These are phyloP conservation scores for Orthosia gracilis DNA, from an alignment of 2,888 invertebrate species.

Conservation along the genomic window DNA sequence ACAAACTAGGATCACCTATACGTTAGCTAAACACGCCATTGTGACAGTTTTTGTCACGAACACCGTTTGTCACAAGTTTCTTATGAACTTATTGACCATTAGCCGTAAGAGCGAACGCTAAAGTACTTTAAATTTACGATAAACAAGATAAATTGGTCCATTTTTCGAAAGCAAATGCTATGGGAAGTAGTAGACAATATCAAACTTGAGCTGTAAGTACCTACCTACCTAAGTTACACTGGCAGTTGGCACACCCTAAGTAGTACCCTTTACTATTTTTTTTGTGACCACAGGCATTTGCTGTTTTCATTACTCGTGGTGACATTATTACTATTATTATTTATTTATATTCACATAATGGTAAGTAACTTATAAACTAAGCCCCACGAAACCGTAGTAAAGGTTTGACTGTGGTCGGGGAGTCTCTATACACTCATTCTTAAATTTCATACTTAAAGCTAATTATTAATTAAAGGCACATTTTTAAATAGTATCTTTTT, in stretches of 20 bases:
- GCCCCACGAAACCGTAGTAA: too few species aligned
- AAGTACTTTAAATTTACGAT: neutral
- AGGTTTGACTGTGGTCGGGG: too few species aligned
- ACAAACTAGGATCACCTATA: conserved; percentile 1
- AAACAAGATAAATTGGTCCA: neutral
- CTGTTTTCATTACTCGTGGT: neutral
- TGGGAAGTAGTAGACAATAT: neutral
- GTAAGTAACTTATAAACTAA: too few species aligned
- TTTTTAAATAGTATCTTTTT: too few species aligned
- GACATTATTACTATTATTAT: too few species aligned
- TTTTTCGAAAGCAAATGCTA: conserved; percentile 13
- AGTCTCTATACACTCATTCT: too few species aligned
- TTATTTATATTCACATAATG: too few species aligned
- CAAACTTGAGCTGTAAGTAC: neutral
- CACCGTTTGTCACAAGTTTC: conserved; percentile 4
- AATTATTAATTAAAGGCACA: too few species aligned
- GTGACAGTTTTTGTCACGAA: conserved; percentile 43
- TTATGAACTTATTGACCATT: conserved; percentile 10
- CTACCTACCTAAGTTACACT: neutral
- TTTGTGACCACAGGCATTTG: neutral
- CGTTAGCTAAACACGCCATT: conserved; percentile 1
- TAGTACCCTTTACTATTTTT: too few species aligned
- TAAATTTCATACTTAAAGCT: too few species aligned
- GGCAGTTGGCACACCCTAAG: neutral
- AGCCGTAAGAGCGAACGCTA: conserved; percentile 13